Percentiles rank a stretch among this genome's conserved stretches.
Conservation (phyloP, 1,140 invertebrate genomes). For the Apis laboriosa region DNA sequence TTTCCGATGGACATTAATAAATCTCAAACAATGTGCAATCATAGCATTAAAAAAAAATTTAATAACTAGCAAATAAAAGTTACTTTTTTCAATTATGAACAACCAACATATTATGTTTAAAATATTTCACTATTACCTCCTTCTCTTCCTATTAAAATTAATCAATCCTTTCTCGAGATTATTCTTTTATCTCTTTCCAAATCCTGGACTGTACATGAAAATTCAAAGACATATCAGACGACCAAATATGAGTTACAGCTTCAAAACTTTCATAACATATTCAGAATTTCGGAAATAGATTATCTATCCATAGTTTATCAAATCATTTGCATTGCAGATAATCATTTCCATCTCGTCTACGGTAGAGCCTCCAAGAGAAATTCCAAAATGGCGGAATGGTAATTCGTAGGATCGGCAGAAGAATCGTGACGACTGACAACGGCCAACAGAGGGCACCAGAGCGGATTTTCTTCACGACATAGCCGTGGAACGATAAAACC, state of each 20-base stretch:
- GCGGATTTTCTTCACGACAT: slow-evolving; percentile 25
- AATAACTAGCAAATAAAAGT: too few relatives aligned
- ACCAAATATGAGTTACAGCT: background rate
- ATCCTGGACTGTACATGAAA: too few relatives aligned
- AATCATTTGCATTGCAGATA: background rate
- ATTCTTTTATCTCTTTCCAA: too few relatives aligned
- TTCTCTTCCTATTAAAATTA: too few relatives aligned
- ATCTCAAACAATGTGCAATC: too few relatives aligned
- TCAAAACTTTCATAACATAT: background rate
- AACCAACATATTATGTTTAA: too few relatives aligned
- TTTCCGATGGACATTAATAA: too few relatives aligned
- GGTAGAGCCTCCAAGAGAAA: background rate
- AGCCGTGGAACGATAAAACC: slow-evolving; percentile 33
- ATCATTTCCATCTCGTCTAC: background rate
- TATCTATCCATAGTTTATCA: background rate
- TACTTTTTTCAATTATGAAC: too few relatives aligned
- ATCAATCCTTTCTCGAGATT: too few relatives aligned
- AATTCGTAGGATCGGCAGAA: background rate
- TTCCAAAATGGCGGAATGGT: background rate
- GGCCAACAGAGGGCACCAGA: background rate
- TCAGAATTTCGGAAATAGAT: background rate
- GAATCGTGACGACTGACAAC: background rate
- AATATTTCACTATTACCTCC: too few relatives aligned
- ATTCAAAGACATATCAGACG: background rate
- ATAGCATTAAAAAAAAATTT: too few relatives aligned